These are phyloP conservation scores for Cyprinodon brontotheroides DNA, from an alignment of 2,113 vertebrate species.

Conservation along the genomic window DNA sequence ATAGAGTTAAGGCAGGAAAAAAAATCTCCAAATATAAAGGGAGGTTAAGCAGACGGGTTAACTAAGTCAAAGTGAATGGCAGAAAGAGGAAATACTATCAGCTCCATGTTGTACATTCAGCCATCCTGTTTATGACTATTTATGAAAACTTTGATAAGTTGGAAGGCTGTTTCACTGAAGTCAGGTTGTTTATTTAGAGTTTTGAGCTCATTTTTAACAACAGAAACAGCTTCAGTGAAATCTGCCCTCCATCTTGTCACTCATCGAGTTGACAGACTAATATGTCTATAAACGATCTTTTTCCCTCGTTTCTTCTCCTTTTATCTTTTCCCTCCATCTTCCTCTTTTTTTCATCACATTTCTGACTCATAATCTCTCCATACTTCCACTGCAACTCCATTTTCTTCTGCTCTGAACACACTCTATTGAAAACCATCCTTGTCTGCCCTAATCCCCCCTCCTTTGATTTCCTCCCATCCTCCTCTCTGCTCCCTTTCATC, in stretches of 20 bases:
- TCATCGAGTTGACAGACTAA: constrained; percentile 73
- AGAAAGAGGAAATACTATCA: constrained; percentile 28
- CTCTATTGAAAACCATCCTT: not conserved
- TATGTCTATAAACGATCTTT: constrained; percentile 74
- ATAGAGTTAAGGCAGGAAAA: too few species aligned
- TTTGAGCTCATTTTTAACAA: not conserved
- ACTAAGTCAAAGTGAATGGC: not conserved
- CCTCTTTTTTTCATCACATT: not conserved
- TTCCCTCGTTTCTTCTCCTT: constrained; percentile 31
- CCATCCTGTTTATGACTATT: constrained; percentile 28
- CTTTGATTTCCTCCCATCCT: not conserved
- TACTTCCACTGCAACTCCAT: not conserved
- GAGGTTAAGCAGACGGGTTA: not conserved
- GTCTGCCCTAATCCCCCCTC: not conserved
- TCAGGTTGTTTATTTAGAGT: constrained; percentile 1
- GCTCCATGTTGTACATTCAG: constrained; percentile 55
- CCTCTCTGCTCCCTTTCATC: constrained; percentile 15
- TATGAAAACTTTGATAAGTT: constrained; percentile 34
- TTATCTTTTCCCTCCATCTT: constrained; percentile 9
- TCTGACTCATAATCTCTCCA: not conserved
- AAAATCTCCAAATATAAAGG: too few species aligned
- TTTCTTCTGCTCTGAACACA: not conserved
- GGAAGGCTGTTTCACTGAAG: constrained; percentile 66
- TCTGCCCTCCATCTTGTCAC: constrained; percentile 78
- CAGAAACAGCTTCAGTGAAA: constrained; percentile 72